Percentiles rank a stretch among this genome's conserved stretches.
Evolutionary conservation across 2,113 vertebrate genomes (phyloP).

Genomic region (Agelaius phoeniceus): DNA sequence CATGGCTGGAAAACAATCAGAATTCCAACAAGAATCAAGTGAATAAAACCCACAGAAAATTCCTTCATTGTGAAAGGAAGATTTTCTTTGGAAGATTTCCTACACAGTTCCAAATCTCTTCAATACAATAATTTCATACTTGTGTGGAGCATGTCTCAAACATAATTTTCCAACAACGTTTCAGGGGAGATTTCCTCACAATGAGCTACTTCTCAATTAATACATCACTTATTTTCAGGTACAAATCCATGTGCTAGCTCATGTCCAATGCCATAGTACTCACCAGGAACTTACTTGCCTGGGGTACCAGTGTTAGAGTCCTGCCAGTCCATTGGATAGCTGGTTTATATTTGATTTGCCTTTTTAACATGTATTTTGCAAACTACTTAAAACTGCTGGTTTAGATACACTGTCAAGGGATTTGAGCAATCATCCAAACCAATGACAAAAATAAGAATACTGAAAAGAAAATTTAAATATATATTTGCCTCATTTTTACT

Average conservation of each 20-base stretch:
- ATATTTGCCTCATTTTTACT: not conserved
- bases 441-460: not conserved
- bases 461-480: not conserved
- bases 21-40: slow-evolving; percentile 42
- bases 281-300: not conserved
- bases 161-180: not conserved
- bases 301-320: not conserved
- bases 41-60: slow-evolving; percentile 42
- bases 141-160: not conserved
- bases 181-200: not conserved
- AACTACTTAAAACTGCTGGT: not conserved
- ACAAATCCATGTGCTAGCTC: not conserved
- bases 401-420: not conserved
- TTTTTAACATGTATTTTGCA: not conserved
- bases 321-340: not conserved
- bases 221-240: not conserved
- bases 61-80: not conserved
- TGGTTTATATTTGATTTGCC: not conserved
- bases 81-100: not conserved
- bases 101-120: not conserved
- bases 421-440: not conserved
- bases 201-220: not conserved
- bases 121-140: not conserved
- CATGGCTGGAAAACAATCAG: slow-evolving; percentile 24
- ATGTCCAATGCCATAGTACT: not conserved